A percentile compares a stretch with the other conserved stretches of the same genome.
These are phyloP conservation scores for Phenganax subtilis DNA, from an alignment of 92 coral and sea anemone genomes.

Conservation along the genomic window DNA sequence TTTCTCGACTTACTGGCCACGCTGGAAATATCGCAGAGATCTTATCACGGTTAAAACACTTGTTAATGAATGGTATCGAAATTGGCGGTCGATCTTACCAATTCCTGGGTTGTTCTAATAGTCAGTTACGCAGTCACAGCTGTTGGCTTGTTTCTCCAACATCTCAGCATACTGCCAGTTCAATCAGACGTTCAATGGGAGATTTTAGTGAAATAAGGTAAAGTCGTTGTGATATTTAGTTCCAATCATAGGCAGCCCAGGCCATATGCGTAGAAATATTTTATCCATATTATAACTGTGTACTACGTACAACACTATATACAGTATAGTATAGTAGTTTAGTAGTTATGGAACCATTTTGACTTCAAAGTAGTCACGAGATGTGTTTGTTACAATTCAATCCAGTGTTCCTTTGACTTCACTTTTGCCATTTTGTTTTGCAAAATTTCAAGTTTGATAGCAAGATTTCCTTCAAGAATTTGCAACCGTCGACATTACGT, in stretches of 20 bases:
- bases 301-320: too few relatives aligned
- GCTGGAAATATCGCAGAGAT: slow-evolving; percentile 60
- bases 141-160: slow-evolving; percentile 79
- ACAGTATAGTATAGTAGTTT: too few relatives aligned
- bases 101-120: slow-evolving; percentile 87
- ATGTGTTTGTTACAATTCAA: too few relatives aligned
- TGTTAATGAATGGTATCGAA: slow-evolving; percentile 47
- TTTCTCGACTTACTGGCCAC: slow-evolving; percentile 67
- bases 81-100: slow-evolving; percentile 62
- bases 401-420: too few relatives aligned
- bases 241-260: background rate
- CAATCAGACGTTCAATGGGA: slow-evolving; percentile 74
- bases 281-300: too few relatives aligned
- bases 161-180: slow-evolving; percentile 52
- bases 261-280: background rate
- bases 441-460: too few relatives aligned
- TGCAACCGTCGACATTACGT: too few relatives aligned
- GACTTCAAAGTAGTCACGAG: too few relatives aligned
- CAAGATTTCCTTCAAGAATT: too few relatives aligned
- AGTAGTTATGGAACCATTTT: too few relatives aligned
- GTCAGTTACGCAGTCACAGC: slow-evolving; percentile 88
- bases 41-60: slow-evolving; percentile 58
- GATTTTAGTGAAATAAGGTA: slow-evolving; percentile 60
- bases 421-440: too few relatives aligned
- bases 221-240: background rate